Base-by-base conservation (phyloP, 2,113 vertebrate species). In the Oncorhynchus clarkii region DNA sequence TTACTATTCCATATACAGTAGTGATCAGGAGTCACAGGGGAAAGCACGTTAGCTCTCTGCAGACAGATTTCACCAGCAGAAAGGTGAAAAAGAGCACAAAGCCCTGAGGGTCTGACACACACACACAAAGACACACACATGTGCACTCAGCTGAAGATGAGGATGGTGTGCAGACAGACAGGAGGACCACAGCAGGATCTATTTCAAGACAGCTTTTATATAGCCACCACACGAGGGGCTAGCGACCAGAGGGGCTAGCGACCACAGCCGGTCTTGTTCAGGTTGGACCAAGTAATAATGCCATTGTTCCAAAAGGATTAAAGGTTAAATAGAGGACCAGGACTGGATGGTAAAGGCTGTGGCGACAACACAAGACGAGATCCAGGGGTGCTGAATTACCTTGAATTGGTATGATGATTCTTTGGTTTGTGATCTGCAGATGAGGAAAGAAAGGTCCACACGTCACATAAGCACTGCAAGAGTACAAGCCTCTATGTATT, bases 371-470 rank as follows among this genome's bases (percentile, higher is more conserved):
- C 1, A 59, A 59, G 7, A n/a, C 8, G 2, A 59, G 20, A 34
- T 39, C 39, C 39, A 9, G 8, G 8, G 39, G 39, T 39, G 39
- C 39, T 39, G 39, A 9, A 85, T 95, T 96, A 97, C 97, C 96
- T 93, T 92, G 91, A 80, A 97, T 82, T 48, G 95, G 95, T 71
- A 99, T 95, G 57, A 79, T 92, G 88, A 99, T 89, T 75, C 80
- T 83, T 39, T 93, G 82, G 16, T 81, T 74, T 22, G 89, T 84
- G 77, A 99, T 90, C 97, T 97, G 79, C 67, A 24, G 74, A 3
- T 69, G 85, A 24, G 74, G 2, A 67, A 66, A 85, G 80, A 12
- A 27, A 4, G 18, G 1, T 14, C 71, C 34, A 39, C 45, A 57
- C 5, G 8, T 29, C 9, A 26, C 1, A 66, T 11, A 45, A 45